These are phyloP conservation scores for Xenopus borealis DNA, from an alignment of 2,113 vertebrate genomes.

Conservation along the genomic window DNA sequence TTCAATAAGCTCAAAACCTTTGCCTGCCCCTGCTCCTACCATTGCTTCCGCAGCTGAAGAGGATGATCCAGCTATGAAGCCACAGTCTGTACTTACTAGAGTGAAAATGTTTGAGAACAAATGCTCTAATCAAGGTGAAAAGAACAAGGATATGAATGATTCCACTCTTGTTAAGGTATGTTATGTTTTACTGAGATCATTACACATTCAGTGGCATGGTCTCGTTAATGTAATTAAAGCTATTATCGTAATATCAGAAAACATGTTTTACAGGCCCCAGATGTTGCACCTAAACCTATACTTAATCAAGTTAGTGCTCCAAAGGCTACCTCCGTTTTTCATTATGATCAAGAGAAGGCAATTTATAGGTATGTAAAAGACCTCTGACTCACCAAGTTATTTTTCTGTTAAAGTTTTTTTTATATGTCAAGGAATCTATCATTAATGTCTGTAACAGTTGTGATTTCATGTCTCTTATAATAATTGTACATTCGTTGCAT, in stretches of 20 bases:
- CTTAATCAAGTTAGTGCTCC: slow-evolving; percentile 69
- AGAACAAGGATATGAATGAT: slow-evolving; percentile 82
- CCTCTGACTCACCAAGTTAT: neutral
- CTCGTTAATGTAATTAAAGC: neutral
- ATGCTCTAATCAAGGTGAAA: slow-evolving; percentile 83
- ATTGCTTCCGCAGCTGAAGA: slow-evolving; percentile 66
- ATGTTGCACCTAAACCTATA: slow-evolving; percentile 82
- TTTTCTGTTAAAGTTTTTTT: too few species aligned
- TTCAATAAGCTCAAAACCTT: slow-evolving; percentile 72
- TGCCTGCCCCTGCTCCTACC: slow-evolving; percentile 62
- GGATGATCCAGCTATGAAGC: slow-evolving; percentile 96
- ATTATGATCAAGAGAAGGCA: slow-evolving; percentile 87
- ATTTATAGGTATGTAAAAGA: slow-evolving; percentile 77
- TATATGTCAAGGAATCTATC: too few species aligned
- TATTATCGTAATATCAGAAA: neutral
- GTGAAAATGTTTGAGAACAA: slow-evolving; percentile 98
- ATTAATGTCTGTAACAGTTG: too few species aligned
- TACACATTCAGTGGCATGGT: too few species aligned
- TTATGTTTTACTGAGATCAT: neutral
- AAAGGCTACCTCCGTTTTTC: slow-evolving; percentile 83
- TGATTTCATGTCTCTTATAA: too few species aligned
- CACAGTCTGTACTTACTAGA: slow-evolving; percentile 93
- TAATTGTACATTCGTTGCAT: too few species aligned
- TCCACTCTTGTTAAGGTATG: slow-evolving; percentile 71
- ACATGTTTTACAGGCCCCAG: slow-evolving; percentile 73